Evolutionary conservation across 2,113 vertebrate genomes (phyloP), one percentile per base, ranked within the genome.

Genomic region (Osmerus mordax): DNA sequence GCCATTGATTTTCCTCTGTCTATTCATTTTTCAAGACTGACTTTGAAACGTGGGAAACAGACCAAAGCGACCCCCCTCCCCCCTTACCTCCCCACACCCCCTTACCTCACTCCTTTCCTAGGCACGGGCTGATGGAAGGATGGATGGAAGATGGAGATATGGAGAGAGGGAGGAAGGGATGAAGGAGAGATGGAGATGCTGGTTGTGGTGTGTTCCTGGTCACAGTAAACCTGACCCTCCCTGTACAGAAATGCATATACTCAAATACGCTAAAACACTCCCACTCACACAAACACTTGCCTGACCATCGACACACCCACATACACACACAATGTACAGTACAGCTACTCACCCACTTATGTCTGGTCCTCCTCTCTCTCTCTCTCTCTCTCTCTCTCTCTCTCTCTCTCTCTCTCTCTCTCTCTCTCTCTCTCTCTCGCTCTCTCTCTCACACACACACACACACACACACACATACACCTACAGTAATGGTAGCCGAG

Each of bases 41-140:
- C 90, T 92, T 93, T 92, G 88, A 93, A 92, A 92, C 92, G 92
- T 92, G 92, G 90, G 89, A 93, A 91, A 91, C 92, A 93, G 91
- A 93, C 91, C 92, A 93, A 93, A 93, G 91, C 89, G 3, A 1
- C 29, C 2, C 3, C 2, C 29, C 4, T 32, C 29, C 29, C 4
- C 29, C 29, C 29, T 32, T 32, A 32, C 29, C 4, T 32, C 29
- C 29, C 3, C 29, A 32, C 29, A 32, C 4, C 29, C 29, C 29
- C 29, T 32, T 5, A 32, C 29, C 29, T 32, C 29, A 32, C 29
- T 32, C 29, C 29, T 32, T 32, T 32, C 29, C 29, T 32, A 32
- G 29, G 29, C 29, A 32, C 4, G 29, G 29, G 4, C 29, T 5
- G 29, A 32, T 32, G 29, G 29, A 32, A 32, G 29, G 29, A 32